A percentile compares a stretch with the other conserved stretches of the same genome.
phyloP scores from a whole-genome alignment of 1,140 invertebrate species.

The Anastrepha obliqua region DNA sequence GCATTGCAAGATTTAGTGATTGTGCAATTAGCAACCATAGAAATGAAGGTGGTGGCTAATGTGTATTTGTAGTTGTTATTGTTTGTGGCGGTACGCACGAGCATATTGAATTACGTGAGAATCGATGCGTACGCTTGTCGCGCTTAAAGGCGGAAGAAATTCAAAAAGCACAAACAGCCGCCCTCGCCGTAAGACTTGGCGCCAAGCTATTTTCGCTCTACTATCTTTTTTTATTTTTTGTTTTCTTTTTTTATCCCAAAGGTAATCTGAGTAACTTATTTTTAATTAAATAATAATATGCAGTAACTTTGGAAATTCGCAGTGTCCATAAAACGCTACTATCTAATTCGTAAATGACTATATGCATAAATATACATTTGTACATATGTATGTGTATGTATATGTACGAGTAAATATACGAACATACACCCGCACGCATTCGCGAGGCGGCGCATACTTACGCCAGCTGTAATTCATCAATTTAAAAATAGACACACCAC shows the following conservation, averaged over 20 bases:
- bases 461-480: conserved; percentile 48
- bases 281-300: not conserved
- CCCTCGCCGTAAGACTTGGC: not conserved
- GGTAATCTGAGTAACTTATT: not conserved
- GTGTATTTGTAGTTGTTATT: not conserved
- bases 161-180: not conserved
- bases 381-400: not conserved
- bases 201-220: not conserved
- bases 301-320: conserved; percentile 19
- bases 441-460: no score
- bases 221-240: no score
- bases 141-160: conserved; percentile 34
- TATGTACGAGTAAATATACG: not conserved
- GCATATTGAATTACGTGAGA: conserved; percentile 20
- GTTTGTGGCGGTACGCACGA: conserved; percentile 17
- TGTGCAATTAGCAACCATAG: conserved; percentile 52
- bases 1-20: not conserved
- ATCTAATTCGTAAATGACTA: not conserved
- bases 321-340: not conserved
- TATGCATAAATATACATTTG: not conserved
- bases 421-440: not conserved
- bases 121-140: not conserved
- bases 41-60: conserved; percentile 7
- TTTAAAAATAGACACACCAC: conserved; percentile 42
- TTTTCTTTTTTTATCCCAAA: not conserved